Evolutionary conservation across 2,113 vertebrate genomes (phyloP).

Genomic region (Anthoscopus minutus): DNA sequence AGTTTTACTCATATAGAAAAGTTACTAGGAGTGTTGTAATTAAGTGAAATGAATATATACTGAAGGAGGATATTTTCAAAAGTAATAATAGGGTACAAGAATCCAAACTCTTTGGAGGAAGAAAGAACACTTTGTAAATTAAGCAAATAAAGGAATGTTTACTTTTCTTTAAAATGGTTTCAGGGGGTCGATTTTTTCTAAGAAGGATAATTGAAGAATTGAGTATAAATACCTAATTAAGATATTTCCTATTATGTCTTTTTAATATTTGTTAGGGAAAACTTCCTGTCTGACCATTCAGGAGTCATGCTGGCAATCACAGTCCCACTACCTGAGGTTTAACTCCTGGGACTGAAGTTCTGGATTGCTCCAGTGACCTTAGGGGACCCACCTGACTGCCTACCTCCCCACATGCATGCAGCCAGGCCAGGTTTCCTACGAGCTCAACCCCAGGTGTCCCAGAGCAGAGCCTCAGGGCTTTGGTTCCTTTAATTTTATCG

Average conservation of each 20-base stretch:
- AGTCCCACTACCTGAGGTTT: neutral
- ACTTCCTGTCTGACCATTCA: neutral
- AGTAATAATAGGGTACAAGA: neutral
- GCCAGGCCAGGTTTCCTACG: neutral
- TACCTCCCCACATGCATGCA: accelerated
- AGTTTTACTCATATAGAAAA: neutral
- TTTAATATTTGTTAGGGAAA: neutral
- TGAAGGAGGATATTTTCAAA: neutral
- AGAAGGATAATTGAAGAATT: neutral
- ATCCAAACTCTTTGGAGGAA: neutral
- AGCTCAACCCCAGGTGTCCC: accelerated
- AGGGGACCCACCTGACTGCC: neutral
- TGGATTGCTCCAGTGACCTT: accelerated
- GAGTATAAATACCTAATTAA: neutral
- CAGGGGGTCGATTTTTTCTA: neutral
- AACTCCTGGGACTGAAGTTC: neutral
- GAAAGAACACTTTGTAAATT: neutral
- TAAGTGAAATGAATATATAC: neutral
- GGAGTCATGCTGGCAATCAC: neutral
- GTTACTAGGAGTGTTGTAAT: neutral
- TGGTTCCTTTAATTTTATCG: neutral
- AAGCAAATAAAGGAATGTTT: neutral
- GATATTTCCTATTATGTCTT: neutral
- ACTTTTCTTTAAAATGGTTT: neutral
- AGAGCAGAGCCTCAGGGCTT: neutral